Evolutionary conservation across 1,140 invertebrate genomes (phyloP).

Genomic region (Drosophila kanapiae): DNA sequence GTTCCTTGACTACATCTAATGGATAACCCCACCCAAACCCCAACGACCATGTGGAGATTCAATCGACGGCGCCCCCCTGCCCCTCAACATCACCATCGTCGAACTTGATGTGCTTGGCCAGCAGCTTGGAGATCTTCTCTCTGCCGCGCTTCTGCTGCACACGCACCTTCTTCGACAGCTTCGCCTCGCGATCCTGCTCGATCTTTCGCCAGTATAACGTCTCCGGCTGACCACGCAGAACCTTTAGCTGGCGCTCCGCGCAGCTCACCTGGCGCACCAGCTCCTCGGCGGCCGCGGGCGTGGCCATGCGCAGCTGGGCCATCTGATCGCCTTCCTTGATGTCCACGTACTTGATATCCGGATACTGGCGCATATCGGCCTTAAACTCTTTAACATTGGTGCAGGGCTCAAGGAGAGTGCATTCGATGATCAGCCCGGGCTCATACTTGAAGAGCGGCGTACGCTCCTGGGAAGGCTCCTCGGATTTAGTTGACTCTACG

Average conservation of each 20-base stretch:
- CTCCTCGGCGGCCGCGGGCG: constrained; percentile 86
- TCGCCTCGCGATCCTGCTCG: constrained; percentile 86
- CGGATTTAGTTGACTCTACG: constrained; percentile 57
- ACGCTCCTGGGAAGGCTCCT: constrained; percentile 78
- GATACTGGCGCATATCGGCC: constrained; percentile 87
- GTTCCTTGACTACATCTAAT: background rate
- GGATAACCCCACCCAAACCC: background rate
- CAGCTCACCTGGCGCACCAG: constrained; percentile 76
- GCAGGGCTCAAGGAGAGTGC: constrained; percentile 88
- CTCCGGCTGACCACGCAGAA: constrained; percentile 87
- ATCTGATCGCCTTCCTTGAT: constrained; percentile 87
- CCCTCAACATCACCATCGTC: constrained; percentile 85
- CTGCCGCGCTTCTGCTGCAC: constrained; percentile 87
- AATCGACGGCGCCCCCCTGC: constrained; percentile 9
- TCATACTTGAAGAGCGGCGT: constrained; percentile 86
- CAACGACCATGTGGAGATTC: background rate
- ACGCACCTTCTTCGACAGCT: constrained; percentile 87
- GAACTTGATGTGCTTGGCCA: constrained; percentile 89
- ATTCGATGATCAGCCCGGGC: constrained; percentile 89
- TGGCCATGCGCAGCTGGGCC: constrained; percentile 88
- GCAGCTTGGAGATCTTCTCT: constrained; percentile 88
- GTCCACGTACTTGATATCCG: constrained; percentile 89
- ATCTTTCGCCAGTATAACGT: constrained; percentile 89
- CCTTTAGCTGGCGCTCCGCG: constrained; percentile 69
- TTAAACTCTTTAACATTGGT: constrained; percentile 89